Conservation (phyloP, 2,888 invertebrate species). For the Ormyrus nitidulus region DNA sequence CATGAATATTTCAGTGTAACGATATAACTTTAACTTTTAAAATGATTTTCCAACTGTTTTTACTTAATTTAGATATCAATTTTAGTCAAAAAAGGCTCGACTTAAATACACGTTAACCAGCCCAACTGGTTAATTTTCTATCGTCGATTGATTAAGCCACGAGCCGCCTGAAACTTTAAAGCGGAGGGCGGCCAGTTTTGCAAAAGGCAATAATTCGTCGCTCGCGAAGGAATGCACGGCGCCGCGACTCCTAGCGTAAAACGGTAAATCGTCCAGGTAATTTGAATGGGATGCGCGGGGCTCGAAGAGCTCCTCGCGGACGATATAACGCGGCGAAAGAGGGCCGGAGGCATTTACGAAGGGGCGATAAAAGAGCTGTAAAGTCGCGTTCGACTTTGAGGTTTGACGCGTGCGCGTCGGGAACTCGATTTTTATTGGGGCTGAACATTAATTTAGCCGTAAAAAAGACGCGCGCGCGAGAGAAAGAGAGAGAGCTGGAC, state of each 20-base stretch:
- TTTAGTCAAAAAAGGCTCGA: too few species aligned
- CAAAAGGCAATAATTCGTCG: too few species aligned
- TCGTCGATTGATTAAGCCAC: too few species aligned
- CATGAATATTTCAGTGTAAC: too few species aligned
- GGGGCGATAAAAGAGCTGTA: constrained; percentile 57
- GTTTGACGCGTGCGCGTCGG: constrained; percentile 49
- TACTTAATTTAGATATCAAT: too few species aligned
- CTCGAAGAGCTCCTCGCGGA: neutral
- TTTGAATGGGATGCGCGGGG: constrained; percentile 22
- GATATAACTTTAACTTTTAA: too few species aligned
- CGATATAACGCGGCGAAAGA: constrained; percentile 10
- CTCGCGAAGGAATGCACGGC: neutral
- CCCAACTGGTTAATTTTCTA: too few species aligned
- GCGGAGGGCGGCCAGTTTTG: too few species aligned
- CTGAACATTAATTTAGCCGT: constrained; percentile 62
- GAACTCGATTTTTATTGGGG: constrained; percentile 60
- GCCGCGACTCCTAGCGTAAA: neutral
- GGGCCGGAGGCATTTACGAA: constrained; percentile 52
- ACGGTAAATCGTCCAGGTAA: constrained; percentile 25
- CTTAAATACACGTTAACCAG: too few species aligned
- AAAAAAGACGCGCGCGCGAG: constrained; percentile 44
- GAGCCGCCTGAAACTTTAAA: too few species aligned
- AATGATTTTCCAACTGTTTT: too few species aligned
- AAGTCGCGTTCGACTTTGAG: constrained; percentile 56
- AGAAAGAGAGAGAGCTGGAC: neutral